Evolutionary conservation across 1,140 invertebrate species (phyloP), one percentile per base, ranked within the genome.

Genomic region (Bombus terrestris): DNA sequence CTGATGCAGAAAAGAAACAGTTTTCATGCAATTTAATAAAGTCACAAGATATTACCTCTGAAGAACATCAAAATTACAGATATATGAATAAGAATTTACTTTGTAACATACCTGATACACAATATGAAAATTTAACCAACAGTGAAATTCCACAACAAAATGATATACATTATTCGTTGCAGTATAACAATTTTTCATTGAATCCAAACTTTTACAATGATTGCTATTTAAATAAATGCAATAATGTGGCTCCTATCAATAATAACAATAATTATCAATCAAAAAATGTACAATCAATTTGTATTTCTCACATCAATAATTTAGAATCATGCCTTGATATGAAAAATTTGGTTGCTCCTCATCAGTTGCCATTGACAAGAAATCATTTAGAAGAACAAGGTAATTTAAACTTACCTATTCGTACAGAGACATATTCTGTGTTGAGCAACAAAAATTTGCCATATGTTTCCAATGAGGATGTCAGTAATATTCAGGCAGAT

Each of bases 191-290:
- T 37, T 59, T n/a, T 3, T 28, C 41, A 2, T 32, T 28, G 25
- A 80, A 80, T 79, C 8, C 18, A 37, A 79, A 79, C 22, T 15
- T 83, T 39, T 72, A 41, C 13, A 57, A 28, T 28, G 32, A 84
- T 37, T 35, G 28, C 10, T 25, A 71, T n/a, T 57, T 18, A 9
- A n/a, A 84, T 57, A 35, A 43, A 18, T 62, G 76, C 66, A 41
- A 47, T 5, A 77, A 69, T n/a, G 47, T 10, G 9, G 25, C 12
- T 15, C 41, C 25, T 22, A 41, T 32, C 10, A 37, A 79, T 22
- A 37, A 66, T 25, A 68, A 47, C 2, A 71, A 28, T 22, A 53
- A 69, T 62, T 39, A 28, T 15, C 64, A 79, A 3, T 47, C 32
- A 4, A 47, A n/a, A 32, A 79, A 25, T 59, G n/a, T 25, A 83